Conservation (phyloP, 1,140 invertebrate genomes). For the Cyclargus thomasi region DNA sequence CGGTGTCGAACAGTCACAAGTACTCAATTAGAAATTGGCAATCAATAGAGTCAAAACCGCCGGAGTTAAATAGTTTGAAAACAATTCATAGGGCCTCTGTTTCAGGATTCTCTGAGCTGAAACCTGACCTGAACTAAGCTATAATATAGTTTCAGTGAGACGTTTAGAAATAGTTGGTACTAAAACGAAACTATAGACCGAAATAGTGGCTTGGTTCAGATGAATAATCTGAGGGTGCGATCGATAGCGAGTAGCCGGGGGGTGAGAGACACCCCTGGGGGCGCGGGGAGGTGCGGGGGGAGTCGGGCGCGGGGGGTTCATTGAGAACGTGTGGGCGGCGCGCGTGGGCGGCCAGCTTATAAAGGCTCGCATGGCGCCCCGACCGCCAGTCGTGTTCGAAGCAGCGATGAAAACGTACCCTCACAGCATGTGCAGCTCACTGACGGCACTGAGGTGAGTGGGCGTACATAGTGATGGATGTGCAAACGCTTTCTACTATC, state of each 20-base stretch:
- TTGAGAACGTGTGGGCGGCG: slow-evolving; percentile 79
- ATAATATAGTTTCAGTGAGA: not conserved
- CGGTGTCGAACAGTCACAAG: too few relatives aligned
- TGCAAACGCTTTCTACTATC: not conserved
- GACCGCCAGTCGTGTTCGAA: slow-evolving; percentile 50
- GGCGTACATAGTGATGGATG: not conserved
- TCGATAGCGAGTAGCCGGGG: slow-evolving; percentile 55
- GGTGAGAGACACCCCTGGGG: slow-evolving; percentile 29
- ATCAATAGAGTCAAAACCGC: too few relatives aligned
- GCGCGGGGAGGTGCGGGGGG: slow-evolving; percentile 21
- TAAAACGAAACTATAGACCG: slow-evolving; percentile 18
- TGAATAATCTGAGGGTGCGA: slow-evolving; percentile 68
- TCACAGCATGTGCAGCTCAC: slow-evolving; percentile 51
- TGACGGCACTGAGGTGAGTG: slow-evolving; percentile 32
- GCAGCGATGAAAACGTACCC: slow-evolving; percentile 36
- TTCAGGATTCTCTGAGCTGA: too few relatives aligned
- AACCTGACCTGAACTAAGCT: too few relatives aligned
- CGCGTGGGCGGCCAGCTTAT: slow-evolving; percentile 73
- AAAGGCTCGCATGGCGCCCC: slow-evolving; percentile 65
- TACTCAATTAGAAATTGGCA: too few relatives aligned
- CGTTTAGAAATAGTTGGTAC: slow-evolving; percentile 12
- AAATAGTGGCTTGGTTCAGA: slow-evolving; percentile 38
- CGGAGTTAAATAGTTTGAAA: too few relatives aligned
- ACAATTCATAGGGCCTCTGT: too few relatives aligned
- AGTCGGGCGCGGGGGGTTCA: slow-evolving; percentile 63